Base-by-base conservation (phyloP, 2,888 invertebrate genomes). In the Trissolcus japonicus region DNA sequence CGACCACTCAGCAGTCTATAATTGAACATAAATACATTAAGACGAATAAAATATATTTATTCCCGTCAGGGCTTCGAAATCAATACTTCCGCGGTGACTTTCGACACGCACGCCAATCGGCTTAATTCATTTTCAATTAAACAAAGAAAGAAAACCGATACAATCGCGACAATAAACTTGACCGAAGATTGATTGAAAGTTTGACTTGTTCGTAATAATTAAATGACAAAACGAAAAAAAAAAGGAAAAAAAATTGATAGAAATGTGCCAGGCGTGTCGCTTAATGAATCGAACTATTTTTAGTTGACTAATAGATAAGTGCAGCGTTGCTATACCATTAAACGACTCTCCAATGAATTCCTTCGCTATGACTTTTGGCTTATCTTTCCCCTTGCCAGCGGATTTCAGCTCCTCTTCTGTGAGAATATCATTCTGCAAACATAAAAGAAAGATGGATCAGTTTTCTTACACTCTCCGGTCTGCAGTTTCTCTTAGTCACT, bases 61-160 rank as follows among this genome's bases (percentile, higher is more conserved):
- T 62, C 76, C 67, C 71, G 62, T 50, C 57, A 14, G 76, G 35
- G 76, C 66, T 76, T 72, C 76, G n/a, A 67, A 76, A 72, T 76
- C 76, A 61, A 76, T 72, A 76, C 60, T n/a, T 62, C 6, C 6
- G 19, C 53, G 43, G 57, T 46, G 29, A 46, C 43, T 57, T 62
- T 55, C 41, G 14, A 13, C 13, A 59, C 48, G n/a, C 40, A 60
- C 17, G 13, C 21, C 56, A 40, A 69, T 61, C 50, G 41, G 25
- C 40, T 66, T 51, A 53, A 51, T 43, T 59, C 14, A 25, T 54
- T 51, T 71, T 43, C 50, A 48, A 61, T 54, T 17, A 51, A 19
- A 51, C 25, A 35, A 35, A 35, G 11, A 35, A n/a, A n/a, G 1
- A 7, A 9, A 11, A 11, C 11, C 35, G 7, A 9, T 35, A 9